Base-by-base conservation (phyloP, 2,888 invertebrate species). In the Catocala nupta region DNA sequence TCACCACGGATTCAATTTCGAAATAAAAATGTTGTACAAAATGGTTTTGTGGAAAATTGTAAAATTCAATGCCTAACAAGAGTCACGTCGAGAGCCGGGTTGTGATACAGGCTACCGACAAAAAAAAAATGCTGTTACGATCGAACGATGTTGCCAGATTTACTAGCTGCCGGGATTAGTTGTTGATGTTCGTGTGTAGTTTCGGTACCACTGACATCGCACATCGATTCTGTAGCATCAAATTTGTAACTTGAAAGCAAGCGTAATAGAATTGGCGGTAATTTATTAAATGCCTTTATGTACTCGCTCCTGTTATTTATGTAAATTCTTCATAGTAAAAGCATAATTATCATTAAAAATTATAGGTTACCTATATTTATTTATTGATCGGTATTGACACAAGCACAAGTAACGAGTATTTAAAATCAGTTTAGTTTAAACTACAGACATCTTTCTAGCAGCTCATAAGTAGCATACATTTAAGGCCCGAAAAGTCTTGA, bases 1-100 rank as follows among this genome's bases (percentile, higher is more conserved):
- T 64, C 71, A 67, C 65, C 68, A 52, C 71, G 71, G 69, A 79
- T 78, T 81, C 67, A 77, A 80, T 81, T 79, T 67, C 56, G 55
- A 13, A 45, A 53, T 69, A 77, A 76, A 81, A 82, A 68, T 65
- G 55, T 54, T 56, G 58, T 56, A 66, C 58, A 70, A 75, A 78
- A 77, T 70, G 62, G 62, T 75, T 78, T 73, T 75, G 73, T 70
- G 64, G 55, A 52, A 71, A 74, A 75, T 73, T 61, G 65, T 65
- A 58, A 76, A 72, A 77, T 70, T 69, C 55, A 65, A 65, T 70
- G 65, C 49, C 64, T 66, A 57, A 59, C 63, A 65, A 58, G 53
- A 68, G 71, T 74, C 71, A 63, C 59, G 61, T 62, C 50, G 55
- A 58, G 43, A 39, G 34, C 52, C 10, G 56, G 54, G 12, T 54